phyloP scores from a whole-genome alignment of 2,888 invertebrate species.

The Dasypolia templi region DNA sequence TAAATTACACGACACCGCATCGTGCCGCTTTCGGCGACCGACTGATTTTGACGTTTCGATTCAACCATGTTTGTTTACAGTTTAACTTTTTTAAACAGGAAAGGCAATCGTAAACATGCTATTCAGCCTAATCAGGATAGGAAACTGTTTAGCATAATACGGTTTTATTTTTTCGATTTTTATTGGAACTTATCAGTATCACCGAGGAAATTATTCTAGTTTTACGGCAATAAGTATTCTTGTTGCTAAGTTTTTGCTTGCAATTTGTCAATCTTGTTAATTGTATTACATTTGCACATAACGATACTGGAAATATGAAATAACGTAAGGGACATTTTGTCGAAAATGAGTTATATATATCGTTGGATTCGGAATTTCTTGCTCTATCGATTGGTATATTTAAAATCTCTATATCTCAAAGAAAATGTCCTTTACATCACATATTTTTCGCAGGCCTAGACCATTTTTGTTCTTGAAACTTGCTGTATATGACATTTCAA shows the following conservation, averaged over 20 bases:
- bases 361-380: too few species aligned
- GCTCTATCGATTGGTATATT: too few species aligned
- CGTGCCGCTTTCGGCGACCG: constrained; percentile 70
- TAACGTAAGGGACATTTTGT: too few species aligned
- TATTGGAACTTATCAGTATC: not conserved
- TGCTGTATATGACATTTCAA: too few species aligned
- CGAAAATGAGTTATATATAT: too few species aligned
- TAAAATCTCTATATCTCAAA: too few species aligned
- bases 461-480: too few species aligned
- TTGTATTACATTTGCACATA: too few species aligned
- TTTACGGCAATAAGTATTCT: constrained; percentile 17
- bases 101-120: constrained; percentile 91
- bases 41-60: constrained; percentile 77
- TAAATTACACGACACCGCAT: constrained; percentile 57
- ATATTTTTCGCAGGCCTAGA: too few species aligned
- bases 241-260: not conserved
- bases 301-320: too few species aligned
- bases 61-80: constrained; percentile 80
- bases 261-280: not conserved
- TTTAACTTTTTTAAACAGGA: constrained; percentile 82
- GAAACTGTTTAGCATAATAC: constrained; percentile 57
- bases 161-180: constrained; percentile 28
- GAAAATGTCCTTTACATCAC: too few species aligned
- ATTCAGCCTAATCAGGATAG: constrained; percentile 77
- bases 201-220: not conserved